Base-by-base conservation (phyloP, 2,888 invertebrate genomes). In the Orthosia gothica region DNA sequence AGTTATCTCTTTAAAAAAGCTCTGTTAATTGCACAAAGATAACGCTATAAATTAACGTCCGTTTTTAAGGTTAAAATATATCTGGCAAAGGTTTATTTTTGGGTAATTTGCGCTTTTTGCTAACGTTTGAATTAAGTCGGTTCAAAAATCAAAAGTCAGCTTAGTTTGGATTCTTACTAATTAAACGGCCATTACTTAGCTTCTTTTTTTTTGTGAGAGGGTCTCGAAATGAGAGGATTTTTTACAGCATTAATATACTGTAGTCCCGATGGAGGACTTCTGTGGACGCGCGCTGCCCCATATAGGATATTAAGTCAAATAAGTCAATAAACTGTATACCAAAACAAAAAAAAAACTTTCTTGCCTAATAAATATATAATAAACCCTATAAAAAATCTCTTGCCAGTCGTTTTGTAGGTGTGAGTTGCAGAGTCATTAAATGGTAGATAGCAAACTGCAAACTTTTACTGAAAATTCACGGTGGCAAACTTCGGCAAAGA, bases 1-100 rank as follows among this genome's bases (percentile, higher is more conserved):
- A 74, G 74, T 74, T 74, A 76, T 74, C 82, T 76, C 72, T 76
- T 67, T 71, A 61, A 63, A 84, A 80, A 78, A 83, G 26, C 73
- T 76, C 78, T 59, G 83, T 86, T 88, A 89, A 90, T 89, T 89
- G 77, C 79, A 76, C 81, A 72, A 83, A 76, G 84, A 86, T 88
- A 89, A 88, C 85, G 72, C 84, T 76, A 84, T 89, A 82, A 89
- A 87, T 90, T 86, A 82, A 83, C 67, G 73, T 80, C 69, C 79
- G 74, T 83, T 81, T 85, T 86, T 78, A 81, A 80, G 79, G 81
- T 81, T 80, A 75, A 82, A 84, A 9, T 40, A 9, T 87, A 85
- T 79, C 82, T 71, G 81, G 55, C 45, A 45, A 82, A 81, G 85
- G 79, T 79, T 83, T 78, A 82, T 82, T 86, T 40, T 85, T 83